Conservation (phyloP, 1,140 invertebrate genomes). For the Heliconius melpomene region DNA sequence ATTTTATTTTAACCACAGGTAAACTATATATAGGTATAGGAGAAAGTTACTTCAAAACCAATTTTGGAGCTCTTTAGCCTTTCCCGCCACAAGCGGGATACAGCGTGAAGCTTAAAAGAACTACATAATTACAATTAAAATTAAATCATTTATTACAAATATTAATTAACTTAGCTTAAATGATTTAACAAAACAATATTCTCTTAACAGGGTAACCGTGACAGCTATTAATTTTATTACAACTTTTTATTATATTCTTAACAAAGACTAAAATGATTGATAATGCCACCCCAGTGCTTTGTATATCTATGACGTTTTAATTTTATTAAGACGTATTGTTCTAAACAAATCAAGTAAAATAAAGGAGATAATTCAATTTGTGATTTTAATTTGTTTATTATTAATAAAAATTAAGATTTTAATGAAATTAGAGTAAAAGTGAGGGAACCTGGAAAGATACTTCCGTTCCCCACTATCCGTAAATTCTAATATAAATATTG, state of each 20-base stretch:
- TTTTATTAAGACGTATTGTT: background rate
- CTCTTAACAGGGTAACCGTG: conserved; percentile 11
- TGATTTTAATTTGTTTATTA: background rate
- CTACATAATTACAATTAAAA: background rate
- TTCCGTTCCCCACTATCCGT: too few species aligned
- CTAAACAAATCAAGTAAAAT: background rate
- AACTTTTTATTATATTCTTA: conserved; percentile 29
- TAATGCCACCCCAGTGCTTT: conserved; percentile 14
- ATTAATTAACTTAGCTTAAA: background rate
- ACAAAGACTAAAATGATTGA: conserved; percentile 33
- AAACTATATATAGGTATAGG: too few species aligned
- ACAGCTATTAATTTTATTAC: conserved; percentile 32
- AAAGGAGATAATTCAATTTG: background rate
- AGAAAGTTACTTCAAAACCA: too few species aligned
- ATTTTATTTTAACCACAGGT: too few species aligned
- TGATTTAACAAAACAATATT: conserved; percentile 1
- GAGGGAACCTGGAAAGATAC: too few species aligned
- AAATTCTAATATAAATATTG: too few species aligned
- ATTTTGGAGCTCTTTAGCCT: too few species aligned
- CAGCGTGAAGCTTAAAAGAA: background rate
- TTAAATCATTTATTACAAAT: background rate
- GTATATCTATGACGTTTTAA: background rate
- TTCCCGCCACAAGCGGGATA: too few species aligned
- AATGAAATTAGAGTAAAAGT: background rate
- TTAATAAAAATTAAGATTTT: background rate